These are phyloP conservation scores for Psittacara wagleri DNA, from an alignment of 2,113 vertebrate species.

Conservation along the genomic window DNA sequence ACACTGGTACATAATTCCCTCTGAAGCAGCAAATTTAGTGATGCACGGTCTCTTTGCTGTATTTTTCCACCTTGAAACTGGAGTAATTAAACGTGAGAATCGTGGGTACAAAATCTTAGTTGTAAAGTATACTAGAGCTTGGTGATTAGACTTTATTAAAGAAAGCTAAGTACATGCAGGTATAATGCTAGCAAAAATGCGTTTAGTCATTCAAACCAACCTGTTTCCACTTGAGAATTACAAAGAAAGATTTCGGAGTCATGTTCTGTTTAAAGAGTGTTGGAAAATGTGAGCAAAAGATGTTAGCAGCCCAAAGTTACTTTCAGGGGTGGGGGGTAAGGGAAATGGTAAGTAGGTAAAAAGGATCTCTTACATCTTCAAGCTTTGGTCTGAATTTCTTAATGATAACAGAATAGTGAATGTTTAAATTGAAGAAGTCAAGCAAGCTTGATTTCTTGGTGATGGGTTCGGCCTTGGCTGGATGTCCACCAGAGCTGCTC, in stretches of 20 bases:
- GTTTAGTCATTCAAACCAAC: background rate
- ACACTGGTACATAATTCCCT: background rate
- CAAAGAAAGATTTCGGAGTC: background rate
- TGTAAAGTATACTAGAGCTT: background rate
- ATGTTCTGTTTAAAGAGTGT: background rate
- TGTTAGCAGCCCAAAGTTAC: background rate
- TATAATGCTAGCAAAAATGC: background rate
- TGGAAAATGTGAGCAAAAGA: background rate
- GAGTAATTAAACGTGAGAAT: background rate
- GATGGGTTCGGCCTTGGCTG: background rate
- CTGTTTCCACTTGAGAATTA: background rate
- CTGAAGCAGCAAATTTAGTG: background rate
- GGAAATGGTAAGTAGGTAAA: background rate
- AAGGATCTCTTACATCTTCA: background rate
- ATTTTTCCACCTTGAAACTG: background rate
- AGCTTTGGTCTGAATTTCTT: background rate
- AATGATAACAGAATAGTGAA: background rate
- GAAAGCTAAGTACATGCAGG: background rate
- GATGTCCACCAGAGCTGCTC: background rate
- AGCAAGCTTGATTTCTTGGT: background rate
- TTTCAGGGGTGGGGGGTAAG: background rate
- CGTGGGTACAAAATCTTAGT: background rate
- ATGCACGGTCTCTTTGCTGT: background rate
- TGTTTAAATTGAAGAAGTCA: background rate
- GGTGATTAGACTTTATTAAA: background rate